These are phyloP conservation scores for Heteromormyrus szaboi DNA, from an alignment of 2,797 vertebrate species.

Conservation along the genomic window DNA sequence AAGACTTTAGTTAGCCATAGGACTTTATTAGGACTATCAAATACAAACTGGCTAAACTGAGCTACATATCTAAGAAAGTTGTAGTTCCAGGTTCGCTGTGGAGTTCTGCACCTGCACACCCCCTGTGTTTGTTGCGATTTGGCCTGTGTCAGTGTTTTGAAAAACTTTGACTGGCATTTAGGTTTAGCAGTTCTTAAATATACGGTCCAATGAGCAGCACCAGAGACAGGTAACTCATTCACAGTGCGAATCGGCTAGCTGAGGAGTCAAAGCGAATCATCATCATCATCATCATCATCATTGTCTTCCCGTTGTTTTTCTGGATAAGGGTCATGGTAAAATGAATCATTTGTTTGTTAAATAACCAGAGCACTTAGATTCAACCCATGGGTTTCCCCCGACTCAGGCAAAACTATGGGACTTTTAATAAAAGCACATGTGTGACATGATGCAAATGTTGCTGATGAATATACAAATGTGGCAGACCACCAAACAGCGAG, in stretches of 20 bases:
- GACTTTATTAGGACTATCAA: not conserved
- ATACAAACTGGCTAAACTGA: not conserved
- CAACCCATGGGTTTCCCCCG: not conserved
- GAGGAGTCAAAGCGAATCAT: not conserved
- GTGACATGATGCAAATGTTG: not conserved
- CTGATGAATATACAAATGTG: not conserved
- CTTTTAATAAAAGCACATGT: not conserved
- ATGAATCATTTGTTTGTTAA: constrained; percentile 1
- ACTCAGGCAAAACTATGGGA: not conserved
- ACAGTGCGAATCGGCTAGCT: not conserved
- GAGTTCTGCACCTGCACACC: not conserved
- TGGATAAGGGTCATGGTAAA: not conserved
- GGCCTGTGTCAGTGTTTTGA: not conserved
- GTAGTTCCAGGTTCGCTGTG: not conserved
- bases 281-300: not conserved
- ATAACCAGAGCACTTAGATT: not conserved
- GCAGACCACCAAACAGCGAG: not conserved
- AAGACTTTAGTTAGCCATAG: not conserved
- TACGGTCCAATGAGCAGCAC: not conserved
- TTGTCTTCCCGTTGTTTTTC: not conserved
- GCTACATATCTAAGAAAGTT: not conserved
- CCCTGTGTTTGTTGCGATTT: not conserved
- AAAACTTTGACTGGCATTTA: not conserved
- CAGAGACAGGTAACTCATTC: not conserved
- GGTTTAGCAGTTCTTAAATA: not conserved